These are phyloP conservation scores for Pelodytes ibericus DNA, from an alignment of 2,797 vertebrate species.

Conservation along the genomic window DNA sequence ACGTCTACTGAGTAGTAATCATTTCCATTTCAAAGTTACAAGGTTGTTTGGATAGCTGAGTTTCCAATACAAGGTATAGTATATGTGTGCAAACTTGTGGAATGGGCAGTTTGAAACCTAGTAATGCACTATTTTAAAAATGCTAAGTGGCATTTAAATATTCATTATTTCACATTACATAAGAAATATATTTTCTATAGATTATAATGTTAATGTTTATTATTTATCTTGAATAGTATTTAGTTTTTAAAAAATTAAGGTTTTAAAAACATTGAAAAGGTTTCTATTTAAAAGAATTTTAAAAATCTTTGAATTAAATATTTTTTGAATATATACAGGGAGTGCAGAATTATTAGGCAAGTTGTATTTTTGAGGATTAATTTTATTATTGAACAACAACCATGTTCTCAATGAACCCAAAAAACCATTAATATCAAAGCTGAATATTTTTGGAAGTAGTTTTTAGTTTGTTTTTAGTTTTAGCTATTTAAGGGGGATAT, in stretches of 20 bases:
- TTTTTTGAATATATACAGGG: no score
- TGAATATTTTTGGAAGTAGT: no score
- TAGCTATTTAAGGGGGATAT: no score
- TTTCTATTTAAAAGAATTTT: not conserved
- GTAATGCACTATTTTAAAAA: slow-evolving; percentile 30
- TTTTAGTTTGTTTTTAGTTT: no score
- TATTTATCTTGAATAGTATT: slow-evolving; percentile 6
- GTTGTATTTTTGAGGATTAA: no score
- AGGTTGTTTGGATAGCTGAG: slow-evolving; percentile 67
- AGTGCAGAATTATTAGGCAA: no score
- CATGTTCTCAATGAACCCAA: no score
- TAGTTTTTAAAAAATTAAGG: not conserved
- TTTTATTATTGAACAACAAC: no score
- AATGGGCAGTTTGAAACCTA: slow-evolving; percentile 61
- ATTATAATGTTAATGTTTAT: not conserved
- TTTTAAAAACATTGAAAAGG: not conserved
- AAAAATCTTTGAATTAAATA: no score
- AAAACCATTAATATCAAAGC: no score
- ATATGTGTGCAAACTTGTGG: slow-evolving; percentile 57
- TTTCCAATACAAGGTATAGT: slow-evolving; percentile 65
- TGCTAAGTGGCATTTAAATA: slow-evolving; percentile 11
- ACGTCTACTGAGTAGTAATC: slow-evolving; percentile 54
- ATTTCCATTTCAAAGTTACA: slow-evolving; percentile 75
- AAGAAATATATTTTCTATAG: slow-evolving; percentile 22
- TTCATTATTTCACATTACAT: slow-evolving; percentile 21